Conservation (phyloP, 2,888 invertebrate species). For the Mechanitis messenoides region DNA sequence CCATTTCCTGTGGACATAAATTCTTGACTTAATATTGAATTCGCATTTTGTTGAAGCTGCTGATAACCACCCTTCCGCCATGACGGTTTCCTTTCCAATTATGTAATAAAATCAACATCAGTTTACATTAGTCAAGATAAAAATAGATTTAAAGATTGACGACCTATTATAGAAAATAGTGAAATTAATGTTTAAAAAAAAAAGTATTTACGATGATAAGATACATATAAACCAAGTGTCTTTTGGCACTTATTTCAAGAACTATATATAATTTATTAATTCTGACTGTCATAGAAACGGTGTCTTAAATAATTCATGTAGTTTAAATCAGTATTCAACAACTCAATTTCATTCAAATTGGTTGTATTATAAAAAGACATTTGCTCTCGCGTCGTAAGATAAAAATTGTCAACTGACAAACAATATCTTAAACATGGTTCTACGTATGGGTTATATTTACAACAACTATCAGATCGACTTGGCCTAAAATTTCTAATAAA, state of each 20-base stretch:
- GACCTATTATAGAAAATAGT: too few relatives aligned
- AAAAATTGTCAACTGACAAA: slow-evolving; percentile 22
- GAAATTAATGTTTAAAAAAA: too few relatives aligned
- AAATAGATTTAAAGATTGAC: too few relatives aligned
- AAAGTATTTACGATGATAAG: too few relatives aligned
- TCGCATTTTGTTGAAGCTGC: slow-evolving; percentile 18
- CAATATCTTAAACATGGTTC: slow-evolving; percentile 25
- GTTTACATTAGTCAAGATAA: too few relatives aligned
- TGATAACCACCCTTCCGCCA: slow-evolving; percentile 33
- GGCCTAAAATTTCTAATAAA: slow-evolving; percentile 22
- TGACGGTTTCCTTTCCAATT: slow-evolving; percentile 10
- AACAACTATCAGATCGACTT: slow-evolving; percentile 27
- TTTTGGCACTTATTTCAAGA: not conserved
- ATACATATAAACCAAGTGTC: too few relatives aligned
- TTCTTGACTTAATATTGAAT: slow-evolving; percentile 21
- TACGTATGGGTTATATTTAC: slow-evolving; percentile 13
- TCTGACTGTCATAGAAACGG: not conserved
- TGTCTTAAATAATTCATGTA: not conserved
- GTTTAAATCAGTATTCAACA: not conserved
- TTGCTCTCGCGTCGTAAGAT: slow-evolving; percentile 2
- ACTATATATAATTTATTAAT: not conserved
- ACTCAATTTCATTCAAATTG: not conserved
- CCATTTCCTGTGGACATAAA: slow-evolving; percentile 44
- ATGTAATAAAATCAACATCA: not conserved
- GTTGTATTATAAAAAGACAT: not conserved